These are phyloP conservation scores for Gavialis gangeticus DNA, from an alignment of 2,113 vertebrate genomes.

Conservation along the genomic window DNA sequence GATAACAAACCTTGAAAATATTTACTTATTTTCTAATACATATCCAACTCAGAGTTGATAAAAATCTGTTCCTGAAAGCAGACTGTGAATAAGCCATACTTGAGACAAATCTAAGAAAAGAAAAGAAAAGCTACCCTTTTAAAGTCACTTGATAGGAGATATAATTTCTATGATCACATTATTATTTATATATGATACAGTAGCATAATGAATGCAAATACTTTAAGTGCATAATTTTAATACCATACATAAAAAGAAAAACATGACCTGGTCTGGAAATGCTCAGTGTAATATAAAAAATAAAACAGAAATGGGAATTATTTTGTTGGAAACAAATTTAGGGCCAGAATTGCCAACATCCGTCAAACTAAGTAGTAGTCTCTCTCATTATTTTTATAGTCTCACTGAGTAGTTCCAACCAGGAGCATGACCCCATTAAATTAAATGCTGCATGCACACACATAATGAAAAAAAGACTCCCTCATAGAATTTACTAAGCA, in stretches of 20 bases:
- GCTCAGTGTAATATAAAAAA: not conserved
- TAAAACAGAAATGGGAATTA: not conserved
- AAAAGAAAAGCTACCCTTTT: not conserved
- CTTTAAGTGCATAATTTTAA: constrained; percentile 44
- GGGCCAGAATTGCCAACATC: not conserved
- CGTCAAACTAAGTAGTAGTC: not conserved
- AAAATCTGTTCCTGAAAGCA: constrained; percentile 47
- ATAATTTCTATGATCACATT: constrained; percentile 1
- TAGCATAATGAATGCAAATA: constrained; percentile 31
- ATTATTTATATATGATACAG: not conserved
- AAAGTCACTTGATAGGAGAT: not conserved
- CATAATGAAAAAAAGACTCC: not conserved
- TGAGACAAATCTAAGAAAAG: constrained; percentile 26
- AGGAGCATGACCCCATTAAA: not conserved
- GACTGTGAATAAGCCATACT: constrained; percentile 20
- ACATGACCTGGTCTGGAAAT: constrained; percentile 5
- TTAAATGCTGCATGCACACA: not conserved
- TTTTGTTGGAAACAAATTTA: not conserved
- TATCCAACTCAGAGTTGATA: constrained; percentile 38
- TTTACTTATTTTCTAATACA: constrained; percentile 43
- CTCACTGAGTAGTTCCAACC: not conserved
- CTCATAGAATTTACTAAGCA: not conserved
- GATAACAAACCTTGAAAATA: constrained; percentile 46
- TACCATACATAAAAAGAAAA: constrained; percentile 39
- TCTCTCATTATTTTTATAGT: not conserved